These are phyloP conservation scores for Pleuronectes platessa DNA, from an alignment of 2,113 vertebrate genomes.

Conservation along the genomic window DNA sequence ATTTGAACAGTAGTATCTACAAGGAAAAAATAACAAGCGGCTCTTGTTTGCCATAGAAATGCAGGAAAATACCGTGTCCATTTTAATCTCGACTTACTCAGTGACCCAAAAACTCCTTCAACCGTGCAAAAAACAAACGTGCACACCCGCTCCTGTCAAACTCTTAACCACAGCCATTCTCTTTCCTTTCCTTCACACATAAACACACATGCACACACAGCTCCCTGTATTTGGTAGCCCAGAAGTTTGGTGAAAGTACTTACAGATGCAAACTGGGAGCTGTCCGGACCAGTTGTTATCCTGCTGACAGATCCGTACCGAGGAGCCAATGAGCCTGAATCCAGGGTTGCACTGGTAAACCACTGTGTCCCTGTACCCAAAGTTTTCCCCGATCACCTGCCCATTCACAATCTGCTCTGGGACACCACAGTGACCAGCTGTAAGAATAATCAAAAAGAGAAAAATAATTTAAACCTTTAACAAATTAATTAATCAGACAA, in stretches of 20 bases:
- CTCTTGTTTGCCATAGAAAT: background rate
- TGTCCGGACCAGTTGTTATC: conserved; percentile 97
- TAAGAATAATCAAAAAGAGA: background rate
- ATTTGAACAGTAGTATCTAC: too few species aligned
- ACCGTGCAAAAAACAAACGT: background rate
- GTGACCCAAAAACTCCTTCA: background rate
- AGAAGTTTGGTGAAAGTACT: conserved; percentile 78
- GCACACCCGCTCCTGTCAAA: background rate
- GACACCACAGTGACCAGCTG: conserved; percentile 94
- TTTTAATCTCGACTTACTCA: background rate
- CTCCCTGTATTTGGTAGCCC: background rate
- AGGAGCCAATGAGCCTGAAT: conserved; percentile 95
- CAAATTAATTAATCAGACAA: too few species aligned
- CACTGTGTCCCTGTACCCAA: conserved; percentile 95
- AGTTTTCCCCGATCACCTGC: conserved; percentile 97
- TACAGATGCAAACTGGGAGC: conserved; percentile 95
- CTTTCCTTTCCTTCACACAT: background rate
- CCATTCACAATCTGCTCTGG: conserved; percentile 96
- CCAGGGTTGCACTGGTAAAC: conserved; percentile 97
- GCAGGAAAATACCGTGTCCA: background rate
- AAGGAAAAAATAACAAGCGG: background rate
- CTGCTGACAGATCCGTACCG: conserved; percentile 95
- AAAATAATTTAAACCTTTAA: background rate
- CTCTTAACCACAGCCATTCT: background rate
- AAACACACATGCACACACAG: background rate